Evolutionary conservation across 2,113 vertebrate genomes (phyloP), one percentile per base, ranked within the genome.

Genomic region (Glareola pratincola): DNA sequence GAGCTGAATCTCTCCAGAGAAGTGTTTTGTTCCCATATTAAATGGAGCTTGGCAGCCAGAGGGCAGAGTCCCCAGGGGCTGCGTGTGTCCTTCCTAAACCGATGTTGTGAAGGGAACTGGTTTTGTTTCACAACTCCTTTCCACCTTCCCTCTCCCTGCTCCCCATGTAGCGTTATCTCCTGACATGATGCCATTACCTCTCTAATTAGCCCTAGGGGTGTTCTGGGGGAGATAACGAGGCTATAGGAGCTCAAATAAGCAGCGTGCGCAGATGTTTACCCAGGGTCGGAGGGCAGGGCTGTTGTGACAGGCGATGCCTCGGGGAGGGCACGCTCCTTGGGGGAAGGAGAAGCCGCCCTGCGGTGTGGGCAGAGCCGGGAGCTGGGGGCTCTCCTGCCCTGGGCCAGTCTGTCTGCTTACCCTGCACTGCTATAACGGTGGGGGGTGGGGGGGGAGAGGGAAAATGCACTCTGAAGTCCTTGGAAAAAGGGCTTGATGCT

Each of bases 241-340:
- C 69, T 81, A 26, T 69, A 96, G 73, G 74, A 91, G 87, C 96
- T 97, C 95, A 97, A 96, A 98, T 96, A 97, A 94, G 92, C 93
- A 96, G 96, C 95, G 86, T 95, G 88, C 3, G 94, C 93, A 97
- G 91, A 94, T 98, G 96, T 98, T 98, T 98, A 93, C 94, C 94
- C 76, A 97, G 94, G 98, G 98, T 98, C 97, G 98, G 90, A 98
- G 98, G 96, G 96, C 92, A 98, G 95, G 95, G 81, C 96, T 98
- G 97, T 98, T 98, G 97, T 98, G 98, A 98, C 97, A 98, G 93
- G 81, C 56, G 11, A 69, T 88, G 96, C 90, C 84, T 48, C 91
- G 83, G 92, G 93, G 84, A 84, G 95, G 91, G 64, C 86, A 91
- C 30, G 92, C 68, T 91, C 75, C 89, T 92, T 41, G 71, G 67